Evolutionary conservation across 2,888 invertebrate genomes (phyloP), one percentile per base, ranked within the genome.

Genomic region (Spisula subtruncata): DNA sequence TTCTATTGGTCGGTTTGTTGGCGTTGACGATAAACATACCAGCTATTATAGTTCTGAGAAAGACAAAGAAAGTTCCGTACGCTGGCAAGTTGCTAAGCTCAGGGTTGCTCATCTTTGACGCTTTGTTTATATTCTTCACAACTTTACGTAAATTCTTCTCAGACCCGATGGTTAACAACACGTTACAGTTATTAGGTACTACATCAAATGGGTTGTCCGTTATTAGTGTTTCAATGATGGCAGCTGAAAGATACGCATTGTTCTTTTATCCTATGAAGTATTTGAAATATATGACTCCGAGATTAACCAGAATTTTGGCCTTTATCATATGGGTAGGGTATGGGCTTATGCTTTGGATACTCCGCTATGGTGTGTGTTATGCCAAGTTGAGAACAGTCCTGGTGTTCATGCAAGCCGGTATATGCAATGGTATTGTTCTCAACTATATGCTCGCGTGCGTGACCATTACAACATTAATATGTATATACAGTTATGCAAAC

Each of bases 251-350:
- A 18, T 81, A 80, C 18, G 29, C 75, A 1, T 46, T 88, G 25
- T 88, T 88, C 48, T 79, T 54, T 32, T 56, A 56, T 5, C 87
- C 87, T 10, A 83, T 87, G 83, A n/a, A 48, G 12, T 87, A 88
- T 60, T n/a, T 88, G 16, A 80, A 66, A 8, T 20, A 46, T 6
- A 46, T 80, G 12, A 81, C 88, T 20, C 18, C 29, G 14, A 25
- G 18, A 32, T 20, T 81, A 0, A 46, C 56, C 1, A 56, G 81
- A 25, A 18, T 46, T 18, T 8, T 84, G 10, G 29, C 83, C 14
- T 25, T 41, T 20, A n/a, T 51, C 5, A 14, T 71, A 18, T 88
- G 88, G 88, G 25, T 41, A 12, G 35, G 56, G 14, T 80, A 81
- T n/a, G 0, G 81, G 2, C 14, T 60, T 20, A 14, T 56, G 0